Conservation (phyloP, 2,797 vertebrate species). For the Chaenodraco wilsoni region DNA sequence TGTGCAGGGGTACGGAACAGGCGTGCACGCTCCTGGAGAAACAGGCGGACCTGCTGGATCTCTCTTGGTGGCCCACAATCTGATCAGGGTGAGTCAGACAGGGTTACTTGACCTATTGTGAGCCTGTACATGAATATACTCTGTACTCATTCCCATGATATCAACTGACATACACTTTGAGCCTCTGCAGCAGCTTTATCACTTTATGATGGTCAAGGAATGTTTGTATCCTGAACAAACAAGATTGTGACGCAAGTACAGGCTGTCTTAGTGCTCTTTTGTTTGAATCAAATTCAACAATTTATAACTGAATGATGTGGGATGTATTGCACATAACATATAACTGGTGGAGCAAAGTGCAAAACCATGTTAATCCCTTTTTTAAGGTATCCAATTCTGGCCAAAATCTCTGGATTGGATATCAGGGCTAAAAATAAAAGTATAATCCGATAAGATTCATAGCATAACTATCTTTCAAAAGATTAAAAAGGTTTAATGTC, state of each 20-base stretch:
- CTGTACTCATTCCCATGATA: background rate
- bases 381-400: background rate
- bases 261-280: background rate
- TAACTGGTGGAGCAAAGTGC: background rate
- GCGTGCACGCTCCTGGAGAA: slow-evolving; percentile 92
- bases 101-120: background rate
- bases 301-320: background rate
- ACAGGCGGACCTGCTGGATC: slow-evolving; percentile 77
- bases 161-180: slow-evolving; percentile 54
- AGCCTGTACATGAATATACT: background rate
- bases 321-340: background rate
- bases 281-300: background rate
- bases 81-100: slow-evolving; percentile 89
- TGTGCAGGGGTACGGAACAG: slow-evolving; percentile 92
- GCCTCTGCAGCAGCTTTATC: slow-evolving; percentile 39
- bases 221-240: slow-evolving; percentile 45
- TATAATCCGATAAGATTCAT: too few relatives aligned
- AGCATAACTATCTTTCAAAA: too few relatives aligned
- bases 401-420: too few relatives aligned
- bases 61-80: slow-evolving; percentile 92
- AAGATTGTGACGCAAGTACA: slow-evolving; percentile 20
- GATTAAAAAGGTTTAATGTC: too few relatives aligned
- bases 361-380: background rate
- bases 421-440: too few relatives aligned
- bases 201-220: slow-evolving; percentile 51